Evolutionary conservation across 2,797 vertebrate species (phyloP).

Genomic region (Mormyrops attenuatus): DNA sequence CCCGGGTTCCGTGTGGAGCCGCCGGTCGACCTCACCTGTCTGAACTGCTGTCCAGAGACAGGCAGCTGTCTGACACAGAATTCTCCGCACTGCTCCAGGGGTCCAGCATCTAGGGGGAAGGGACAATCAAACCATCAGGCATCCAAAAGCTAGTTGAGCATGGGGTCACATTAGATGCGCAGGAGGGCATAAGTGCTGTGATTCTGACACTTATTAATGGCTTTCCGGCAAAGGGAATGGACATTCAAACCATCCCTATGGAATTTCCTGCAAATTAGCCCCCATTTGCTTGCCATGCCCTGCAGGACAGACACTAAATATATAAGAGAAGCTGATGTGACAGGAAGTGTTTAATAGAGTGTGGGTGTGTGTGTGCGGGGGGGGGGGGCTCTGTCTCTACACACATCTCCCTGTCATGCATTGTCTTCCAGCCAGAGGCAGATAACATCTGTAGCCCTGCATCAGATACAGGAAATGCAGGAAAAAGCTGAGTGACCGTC

Average conservation of each 20-base stretch:
- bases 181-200: neutral
- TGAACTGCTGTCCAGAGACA: slow-evolving; percentile 89
- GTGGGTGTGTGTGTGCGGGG: neutral
- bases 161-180: neutral
- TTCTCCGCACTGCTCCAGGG: slow-evolving; percentile 93
- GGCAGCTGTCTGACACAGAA: slow-evolving; percentile 91
- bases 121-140: neutral
- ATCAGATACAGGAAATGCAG: slow-evolving; percentile 27
- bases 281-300: neutral
- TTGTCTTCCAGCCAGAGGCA: neutral
- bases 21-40: slow-evolving; percentile 70
- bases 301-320: neutral
- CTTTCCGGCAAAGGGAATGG: neutral
- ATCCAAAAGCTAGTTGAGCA: neutral
- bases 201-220: neutral
- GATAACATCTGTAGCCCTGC: slow-evolving; percentile 22
- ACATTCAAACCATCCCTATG: neutral
- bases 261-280: neutral
- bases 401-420: neutral
- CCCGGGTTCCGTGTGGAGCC: neutral
- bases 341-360: neutral
- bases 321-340: neutral
- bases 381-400: neutral
- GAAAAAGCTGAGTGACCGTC: neutral
- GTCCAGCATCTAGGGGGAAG: slow-evolving; percentile 75